Evolutionary conservation across 2,113 vertebrate species (phyloP).

Genomic region (Callopanchax toddi): DNA sequence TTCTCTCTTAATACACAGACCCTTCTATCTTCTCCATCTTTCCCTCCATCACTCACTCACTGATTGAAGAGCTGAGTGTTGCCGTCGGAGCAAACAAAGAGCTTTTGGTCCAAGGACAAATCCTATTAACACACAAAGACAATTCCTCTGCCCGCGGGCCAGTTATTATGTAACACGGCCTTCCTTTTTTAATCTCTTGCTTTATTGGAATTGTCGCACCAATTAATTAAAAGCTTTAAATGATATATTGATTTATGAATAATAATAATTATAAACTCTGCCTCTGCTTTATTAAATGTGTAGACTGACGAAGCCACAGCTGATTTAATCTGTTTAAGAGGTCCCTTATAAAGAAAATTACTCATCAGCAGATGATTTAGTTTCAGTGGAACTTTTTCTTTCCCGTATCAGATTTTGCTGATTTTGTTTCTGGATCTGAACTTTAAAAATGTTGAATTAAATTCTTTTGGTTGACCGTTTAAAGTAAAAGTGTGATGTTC

Average conservation of each 20-base stretch:
- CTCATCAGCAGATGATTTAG: not conserved
- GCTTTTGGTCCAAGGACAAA: conserved; percentile 53
- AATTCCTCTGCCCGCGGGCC: conserved; percentile 29
- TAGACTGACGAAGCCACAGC: not conserved
- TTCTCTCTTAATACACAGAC: too few species aligned
- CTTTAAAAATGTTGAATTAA: too few species aligned
- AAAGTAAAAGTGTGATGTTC: too few species aligned
- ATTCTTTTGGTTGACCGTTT: too few species aligned
- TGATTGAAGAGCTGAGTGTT: conserved; percentile 57
- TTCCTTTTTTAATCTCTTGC: conserved; percentile 36
- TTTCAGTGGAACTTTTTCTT: too few species aligned
- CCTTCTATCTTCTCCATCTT: conserved; percentile 31
- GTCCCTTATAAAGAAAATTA: not conserved
- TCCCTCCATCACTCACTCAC: conserved; percentile 33
- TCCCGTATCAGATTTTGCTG: too few species aligned
- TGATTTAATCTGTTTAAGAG: conserved; percentile 1
- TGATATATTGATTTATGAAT: conserved; percentile 46
- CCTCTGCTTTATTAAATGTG: conserved; percentile 28
- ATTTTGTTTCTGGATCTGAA: too few species aligned
- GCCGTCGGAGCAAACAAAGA: conserved; percentile 55
- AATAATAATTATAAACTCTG: conserved; percentile 19
- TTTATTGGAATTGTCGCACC: conserved; percentile 27
- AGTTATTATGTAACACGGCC: conserved; percentile 42
- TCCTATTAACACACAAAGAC: conserved; percentile 69
- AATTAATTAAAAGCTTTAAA: conserved; percentile 36